phyloP scores from a whole-genome alignment of 1,140 invertebrate genomes.

The Drosophila sp. region DNA sequence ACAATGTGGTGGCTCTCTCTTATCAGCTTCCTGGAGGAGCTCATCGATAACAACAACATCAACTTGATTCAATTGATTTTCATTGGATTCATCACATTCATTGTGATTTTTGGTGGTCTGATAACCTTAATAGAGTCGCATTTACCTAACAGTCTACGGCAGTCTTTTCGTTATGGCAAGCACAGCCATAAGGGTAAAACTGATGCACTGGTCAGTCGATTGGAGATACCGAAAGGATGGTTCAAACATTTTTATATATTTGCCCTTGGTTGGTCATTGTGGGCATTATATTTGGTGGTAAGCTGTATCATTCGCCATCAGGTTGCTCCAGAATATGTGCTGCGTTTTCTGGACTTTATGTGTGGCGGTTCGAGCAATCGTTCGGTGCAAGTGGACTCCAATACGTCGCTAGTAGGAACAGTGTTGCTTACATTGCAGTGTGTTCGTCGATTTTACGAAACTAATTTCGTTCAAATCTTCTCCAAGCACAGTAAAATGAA shows the following conservation, averaged over 20 bases:
- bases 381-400: slow-evolving; percentile 84
- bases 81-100: slow-evolving; percentile 83
- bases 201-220: slow-evolving; percentile 83
- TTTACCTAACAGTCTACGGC: slow-evolving; percentile 86
- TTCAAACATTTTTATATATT: slow-evolving; percentile 90
- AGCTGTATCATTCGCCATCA: slow-evolving; percentile 83
- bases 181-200: slow-evolving; percentile 85
- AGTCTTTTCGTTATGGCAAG: slow-evolving; percentile 88
- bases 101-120: slow-evolving; percentile 85
- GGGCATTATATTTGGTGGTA: slow-evolving; percentile 83
- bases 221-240: slow-evolving; percentile 89
- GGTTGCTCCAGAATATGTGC: slow-evolving; percentile 83
- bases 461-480: slow-evolving; percentile 90
- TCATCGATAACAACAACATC: slow-evolving; percentile 71
- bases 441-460: slow-evolving; percentile 90
- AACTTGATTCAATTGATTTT: slow-evolving; percentile 86
- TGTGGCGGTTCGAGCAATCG: slow-evolving; percentile 83
- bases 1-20: slow-evolving; percentile 18
- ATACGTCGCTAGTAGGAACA: slow-evolving; percentile 84
- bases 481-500: slow-evolving; percentile 91
- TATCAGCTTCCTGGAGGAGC: slow-evolving; percentile 41
- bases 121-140: slow-evolving; percentile 86
- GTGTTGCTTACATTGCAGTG: slow-evolving; percentile 88
- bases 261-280: slow-evolving; percentile 84
- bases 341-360: slow-evolving; percentile 83